Evolutionary conservation across 2,113 vertebrate species (phyloP), one percentile per base, ranked within the genome.

Genomic region (Vanacampus margaritifer): DNA sequence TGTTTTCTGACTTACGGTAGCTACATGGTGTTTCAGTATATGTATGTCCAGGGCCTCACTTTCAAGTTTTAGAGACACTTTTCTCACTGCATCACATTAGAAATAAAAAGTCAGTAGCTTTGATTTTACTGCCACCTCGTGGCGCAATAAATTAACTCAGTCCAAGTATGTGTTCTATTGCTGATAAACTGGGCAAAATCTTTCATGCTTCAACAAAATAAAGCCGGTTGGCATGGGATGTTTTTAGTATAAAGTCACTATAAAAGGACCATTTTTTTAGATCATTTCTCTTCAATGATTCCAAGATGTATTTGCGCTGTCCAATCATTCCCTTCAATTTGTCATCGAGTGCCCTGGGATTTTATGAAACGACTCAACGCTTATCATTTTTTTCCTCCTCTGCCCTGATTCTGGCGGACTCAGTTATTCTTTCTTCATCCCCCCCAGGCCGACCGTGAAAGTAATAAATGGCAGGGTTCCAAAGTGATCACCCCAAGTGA

Each of bases 121-220:
- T 72, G 72, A 48, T 28, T 82, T 46, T 76, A 69, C 19, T 76
- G 78, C 85, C 86, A 71, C 70, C 86, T 75, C 14, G 81, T 82
- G 89, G 81, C n/a, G 21, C 56, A 4, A 36, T 6, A 54, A 24
- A 13, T n/a, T 0, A 1, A 9, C 5, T 46, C 1, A 50, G 6
- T n/a, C 7, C 8, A 51, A 3, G 2, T 23, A 10, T 1, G 3
- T 21, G 21, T 51, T 51, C 3, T 5, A 50, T 2, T 50, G 48
- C 21, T 2, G 8, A 50, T 23, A 10, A 10, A 24, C 23, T 14
- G 23, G 11, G 26, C 23, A 2, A n/a, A 50, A 50, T n/a, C 17
- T 21, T 50, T 46, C 1, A 26, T 2, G 10, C n/a, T 2, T 54
- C 10, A 0, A 9, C 14, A 54, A 54, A 50, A 54, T 26, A 10